These are phyloP conservation scores for Nemotelus nigrinus DNA, from an alignment of 2,888 invertebrate species.

Conservation along the genomic window DNA sequence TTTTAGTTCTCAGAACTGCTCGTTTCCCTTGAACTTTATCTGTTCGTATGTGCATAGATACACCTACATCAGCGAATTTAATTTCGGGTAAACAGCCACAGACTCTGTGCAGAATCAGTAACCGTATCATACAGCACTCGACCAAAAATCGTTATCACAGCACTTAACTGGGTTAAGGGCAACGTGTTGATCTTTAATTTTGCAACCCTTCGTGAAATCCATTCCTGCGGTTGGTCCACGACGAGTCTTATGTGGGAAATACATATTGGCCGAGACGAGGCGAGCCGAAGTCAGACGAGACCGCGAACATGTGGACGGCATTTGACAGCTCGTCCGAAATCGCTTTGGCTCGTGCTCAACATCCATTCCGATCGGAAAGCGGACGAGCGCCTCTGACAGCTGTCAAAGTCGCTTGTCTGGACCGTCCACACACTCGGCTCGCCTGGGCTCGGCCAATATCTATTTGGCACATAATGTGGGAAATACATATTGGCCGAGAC, in stretches of 20 bases:
- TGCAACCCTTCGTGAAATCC: background rate
- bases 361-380: no score
- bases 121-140: background rate
- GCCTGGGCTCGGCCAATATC: no score
- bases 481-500: no score
- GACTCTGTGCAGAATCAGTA: background rate
- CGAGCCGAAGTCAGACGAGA: no score
- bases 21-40: constrained; percentile 15
- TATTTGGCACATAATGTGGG: no score
- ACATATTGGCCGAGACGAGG: no score
- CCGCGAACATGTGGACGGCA: no score
- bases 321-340: no score
- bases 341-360: no score
- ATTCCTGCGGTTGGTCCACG: background rate
- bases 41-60: background rate
- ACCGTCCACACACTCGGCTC: no score
- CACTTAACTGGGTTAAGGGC: constrained; percentile 42
- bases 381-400: no score
- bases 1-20: constrained; percentile 19
- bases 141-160: constrained; percentile 31
- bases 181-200: constrained; percentile 32
- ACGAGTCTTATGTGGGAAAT: background rate
- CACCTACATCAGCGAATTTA: background rate
- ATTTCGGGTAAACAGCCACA: background rate
- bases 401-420: no score